Base-by-base conservation (phyloP, 2,113 vertebrate genomes). In the Nycticebus coucang region DNA sequence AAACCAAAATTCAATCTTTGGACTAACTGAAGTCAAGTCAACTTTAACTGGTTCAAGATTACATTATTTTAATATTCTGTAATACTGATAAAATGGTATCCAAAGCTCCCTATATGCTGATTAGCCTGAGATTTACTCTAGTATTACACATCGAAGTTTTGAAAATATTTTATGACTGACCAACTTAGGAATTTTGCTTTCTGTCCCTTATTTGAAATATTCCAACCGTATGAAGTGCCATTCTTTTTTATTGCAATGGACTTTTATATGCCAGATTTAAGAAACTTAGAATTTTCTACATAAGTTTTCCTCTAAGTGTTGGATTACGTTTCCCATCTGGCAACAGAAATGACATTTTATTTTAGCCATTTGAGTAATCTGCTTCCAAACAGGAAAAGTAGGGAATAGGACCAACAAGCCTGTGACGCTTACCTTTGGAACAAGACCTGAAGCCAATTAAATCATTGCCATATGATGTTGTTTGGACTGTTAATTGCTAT, bases 301-400 rank as follows among this genome's bases (percentile, higher is more conserved):
- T 79, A 75, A 19, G 22, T 78, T 93, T 91, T 92, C 79, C 69
- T 89, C 93, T 81, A 75, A 72, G 45, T 93, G 7, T 80, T 74
- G 17, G 64, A 84, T 33, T 77, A 35, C 91, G 12, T 7, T 87
- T 97, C 14, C 87, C 92, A 57, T 78, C 68, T 59, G 60, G 64
- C 57, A 83, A 93, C 26, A 91, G 59, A 88, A 86, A 93, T 87
- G 87, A 57, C 24, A 45, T 89, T 92, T 92, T 93, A 50, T 83
- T 91, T 93, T 92, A 95, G 74, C 93, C 95, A 72, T 91, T 95
- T 85, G 85, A 96, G 30, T 97, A 79, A 91, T 92, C 78, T 94
- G 62, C 45, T 80, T 97, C 68, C 86, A 92, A 95, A 75, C 0
- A 37, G 64, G 53, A 91, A 95, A 86, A 80, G 14, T 35, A 10